phyloP scores from a whole-genome alignment of 1,140 invertebrate genomes.

The Microvelia longipes region DNA sequence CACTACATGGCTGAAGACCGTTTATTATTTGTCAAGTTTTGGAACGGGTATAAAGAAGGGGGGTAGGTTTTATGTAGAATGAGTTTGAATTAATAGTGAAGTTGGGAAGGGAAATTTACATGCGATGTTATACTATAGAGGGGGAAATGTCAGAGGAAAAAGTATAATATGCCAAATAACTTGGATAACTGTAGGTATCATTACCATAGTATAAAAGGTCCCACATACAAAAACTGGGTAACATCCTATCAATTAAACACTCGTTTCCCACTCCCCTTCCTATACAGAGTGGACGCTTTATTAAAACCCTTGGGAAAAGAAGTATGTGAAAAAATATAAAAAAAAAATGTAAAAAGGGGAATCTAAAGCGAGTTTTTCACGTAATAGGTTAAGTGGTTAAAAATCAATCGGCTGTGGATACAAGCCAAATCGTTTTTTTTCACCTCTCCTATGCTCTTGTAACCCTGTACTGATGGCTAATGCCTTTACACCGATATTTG shows the following conservation, averaged over 20 bases:
- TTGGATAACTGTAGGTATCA: background rate
- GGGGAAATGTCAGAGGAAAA: too few relatives aligned
- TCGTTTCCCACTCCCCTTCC: background rate
- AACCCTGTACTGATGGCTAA: too few relatives aligned
- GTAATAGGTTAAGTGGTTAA: conserved; percentile 5
- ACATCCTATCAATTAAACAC: background rate
- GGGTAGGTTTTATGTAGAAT: too few relatives aligned
- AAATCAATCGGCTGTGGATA: conserved; percentile 1
- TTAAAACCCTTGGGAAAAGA: too few relatives aligned
- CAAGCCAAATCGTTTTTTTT: background rate
- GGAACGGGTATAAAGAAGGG: background rate
- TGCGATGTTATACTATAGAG: background rate
- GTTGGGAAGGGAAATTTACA: background rate
- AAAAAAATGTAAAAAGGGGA: background rate
- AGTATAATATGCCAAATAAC: background rate
- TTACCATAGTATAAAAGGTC: too few relatives aligned
- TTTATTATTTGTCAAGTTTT: background rate
- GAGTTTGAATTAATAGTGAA: background rate
- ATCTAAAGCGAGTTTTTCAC: background rate
- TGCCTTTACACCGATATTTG: background rate
- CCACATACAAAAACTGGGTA: background rate
- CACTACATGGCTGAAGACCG: too few relatives aligned
- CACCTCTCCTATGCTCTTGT: background rate
- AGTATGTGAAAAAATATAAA: background rate
- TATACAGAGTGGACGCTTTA: background rate